phyloP scores from a whole-genome alignment of 2,113 vertebrate species.

The Brachyhypopomus gauderio region DNA sequence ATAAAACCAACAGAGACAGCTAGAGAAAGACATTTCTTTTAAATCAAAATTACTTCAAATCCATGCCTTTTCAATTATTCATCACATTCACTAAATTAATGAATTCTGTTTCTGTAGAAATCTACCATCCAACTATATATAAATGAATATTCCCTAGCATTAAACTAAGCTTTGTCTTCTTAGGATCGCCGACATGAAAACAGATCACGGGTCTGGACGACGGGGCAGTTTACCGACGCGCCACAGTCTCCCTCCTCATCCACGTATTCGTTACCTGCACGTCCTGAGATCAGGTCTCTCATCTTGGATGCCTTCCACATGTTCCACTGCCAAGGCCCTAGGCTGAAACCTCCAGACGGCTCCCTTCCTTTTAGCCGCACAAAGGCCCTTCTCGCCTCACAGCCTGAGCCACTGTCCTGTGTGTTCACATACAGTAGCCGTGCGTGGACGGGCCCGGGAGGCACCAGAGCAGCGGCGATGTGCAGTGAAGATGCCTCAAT shows the following conservation, averaged over 20 bases:
- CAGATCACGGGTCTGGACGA: neutral
- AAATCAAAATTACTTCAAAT: conserved; percentile 5
- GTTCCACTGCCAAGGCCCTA: neutral
- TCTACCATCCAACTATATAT: conserved; percentile 5
- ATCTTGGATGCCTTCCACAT: neutral
- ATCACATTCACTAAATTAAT: conserved; percentile 34
- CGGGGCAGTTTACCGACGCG: neutral
- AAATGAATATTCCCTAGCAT: neutral
- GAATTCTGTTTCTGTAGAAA: conserved; percentile 12
- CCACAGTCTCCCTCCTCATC: neutral
- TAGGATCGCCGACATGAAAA: neutral
- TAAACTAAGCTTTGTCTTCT: neutral
- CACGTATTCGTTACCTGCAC: neutral
- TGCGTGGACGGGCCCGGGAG: neutral
- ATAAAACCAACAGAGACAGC: neutral
- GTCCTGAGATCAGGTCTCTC: neutral
- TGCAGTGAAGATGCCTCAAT: conserved; percentile 35
- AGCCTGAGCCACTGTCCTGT: conserved; percentile 23
- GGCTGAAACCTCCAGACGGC: neutral
- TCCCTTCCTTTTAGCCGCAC: conserved; percentile 1
- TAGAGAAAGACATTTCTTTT: neutral
- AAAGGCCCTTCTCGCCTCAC: conserved; percentile 22
- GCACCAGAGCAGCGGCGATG: conserved; percentile 6
- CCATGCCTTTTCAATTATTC: conserved; percentile 30
- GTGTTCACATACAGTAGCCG: neutral